phyloP scores from a whole-genome alignment of 1,140 invertebrate genomes.

The Chlorops oryzae region DNA sequence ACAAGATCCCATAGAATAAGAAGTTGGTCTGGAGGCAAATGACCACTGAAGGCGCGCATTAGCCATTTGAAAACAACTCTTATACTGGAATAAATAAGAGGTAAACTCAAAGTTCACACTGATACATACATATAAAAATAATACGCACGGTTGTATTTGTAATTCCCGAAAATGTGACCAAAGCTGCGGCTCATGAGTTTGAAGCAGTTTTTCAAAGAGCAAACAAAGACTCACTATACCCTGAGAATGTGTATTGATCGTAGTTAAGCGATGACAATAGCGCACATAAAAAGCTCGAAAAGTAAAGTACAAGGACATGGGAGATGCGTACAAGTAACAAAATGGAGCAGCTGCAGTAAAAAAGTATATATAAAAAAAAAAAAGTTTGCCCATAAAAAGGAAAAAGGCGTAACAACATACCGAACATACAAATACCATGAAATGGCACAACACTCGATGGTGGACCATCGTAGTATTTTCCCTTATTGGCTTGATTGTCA shows the following conservation, averaged over 20 bases:
- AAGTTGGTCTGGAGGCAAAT: slow-evolving; percentile 85
- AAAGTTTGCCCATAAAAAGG: slow-evolving; percentile 1
- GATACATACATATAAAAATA: neutral
- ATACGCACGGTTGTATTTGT: slow-evolving; percentile 84
- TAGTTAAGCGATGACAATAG: slow-evolving; percentile 87
- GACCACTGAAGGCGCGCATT: slow-evolving; percentile 89
- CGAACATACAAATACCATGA: slow-evolving; percentile 96
- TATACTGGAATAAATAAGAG: slow-evolving; percentile 20
- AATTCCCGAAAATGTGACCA: slow-evolving; percentile 85
- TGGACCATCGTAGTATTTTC: slow-evolving; percentile 65
- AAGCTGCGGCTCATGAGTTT: slow-evolving; percentile 80
- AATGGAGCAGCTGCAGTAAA: slow-evolving; percentile 76
- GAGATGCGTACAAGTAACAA: slow-evolving; percentile 88
- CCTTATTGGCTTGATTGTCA: slow-evolving; percentile 62
- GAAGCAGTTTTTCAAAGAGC: slow-evolving; percentile 84
- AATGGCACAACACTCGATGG: slow-evolving; percentile 93
- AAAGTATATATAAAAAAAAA: neutral
- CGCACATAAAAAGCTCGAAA: slow-evolving; percentile 87
- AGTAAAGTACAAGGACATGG: slow-evolving; percentile 78
- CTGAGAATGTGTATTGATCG: slow-evolving; percentile 83
- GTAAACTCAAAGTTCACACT: too few species aligned
- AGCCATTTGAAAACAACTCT: slow-evolving; percentile 93
- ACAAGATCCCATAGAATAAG: slow-evolving; percentile 83
- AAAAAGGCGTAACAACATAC: slow-evolving; percentile 52
- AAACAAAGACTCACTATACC: slow-evolving; percentile 77